Base-by-base conservation (phyloP, 2,888 invertebrate species). In the Adela reaumurella region DNA sequence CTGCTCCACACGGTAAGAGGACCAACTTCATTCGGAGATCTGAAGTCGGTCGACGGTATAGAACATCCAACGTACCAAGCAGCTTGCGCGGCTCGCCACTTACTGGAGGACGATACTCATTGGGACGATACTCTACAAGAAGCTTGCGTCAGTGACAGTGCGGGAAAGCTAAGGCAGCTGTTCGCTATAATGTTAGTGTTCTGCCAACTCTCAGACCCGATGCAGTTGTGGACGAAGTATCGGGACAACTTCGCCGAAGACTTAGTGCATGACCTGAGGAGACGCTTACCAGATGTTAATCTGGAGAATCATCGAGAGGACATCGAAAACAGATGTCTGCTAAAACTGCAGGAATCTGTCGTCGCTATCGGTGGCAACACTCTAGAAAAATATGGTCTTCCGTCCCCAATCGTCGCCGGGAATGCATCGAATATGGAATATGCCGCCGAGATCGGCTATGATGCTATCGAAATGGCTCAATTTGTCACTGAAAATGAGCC, bases 71-170 rank as follows among this genome's bases (percentile, higher is more conserved):
- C 57, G 10, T 63, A 53, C 43, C 47, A 50, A 41, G 47, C 49
- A 28, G 58, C 58, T 47, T 61, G 59, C 47, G 50, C 52, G 47
- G 53, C 53, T 46, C 46, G 55, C 3, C 55, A 56, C 19, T 51
- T 66, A 28, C 51, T 64, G 8, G 57, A 65, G 50, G 58, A 65
- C 51, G 63, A 64, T 51, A 45, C 46, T 42, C 54, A 65, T 29
- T 65, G 61, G 61, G 51, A 53, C 47, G 17, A 16, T 16, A 50
- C 52, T 11, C 29, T 62, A 20, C 48, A 50, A 24, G 60, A 63
- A 47, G 54, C 53, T 8, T 46, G 46, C n/a, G 16, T 52, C 8
- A 49, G 49, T 19, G 29, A 52, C 19, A 50, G 47, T 42, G 46
- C 52, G 8, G 20, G n/a, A 10, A 45, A 44, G 43, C 43, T 52